Percentiles rank a stretch among this genome's conserved stretches.
Conservation (phyloP, 2,113 vertebrate species). For the Hemibates koningsi region DNA sequence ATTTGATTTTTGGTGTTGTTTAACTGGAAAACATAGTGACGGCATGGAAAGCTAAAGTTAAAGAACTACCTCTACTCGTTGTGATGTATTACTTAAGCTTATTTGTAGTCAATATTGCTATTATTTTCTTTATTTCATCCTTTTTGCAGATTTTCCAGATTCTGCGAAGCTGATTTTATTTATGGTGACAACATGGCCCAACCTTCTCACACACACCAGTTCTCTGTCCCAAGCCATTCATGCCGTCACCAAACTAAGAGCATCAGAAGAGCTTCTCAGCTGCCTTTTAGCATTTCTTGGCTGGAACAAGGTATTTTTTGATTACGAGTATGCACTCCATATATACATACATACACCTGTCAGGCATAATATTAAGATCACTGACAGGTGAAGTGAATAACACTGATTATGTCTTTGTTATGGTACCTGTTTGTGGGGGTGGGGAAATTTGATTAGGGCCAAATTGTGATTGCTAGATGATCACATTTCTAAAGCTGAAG, state of each 20-base stretch:
- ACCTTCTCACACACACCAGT: constrained; percentile 71
- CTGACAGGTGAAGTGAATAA: not conserved
- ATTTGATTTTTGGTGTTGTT: not conserved
- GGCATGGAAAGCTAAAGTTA: not conserved
- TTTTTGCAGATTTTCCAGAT: constrained; percentile 79
- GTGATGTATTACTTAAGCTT: not conserved
- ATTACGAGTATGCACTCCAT: not conserved
- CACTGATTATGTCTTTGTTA: not conserved
- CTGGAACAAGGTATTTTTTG: constrained; percentile 80
- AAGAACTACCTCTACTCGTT: not conserved
- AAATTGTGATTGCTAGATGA: not conserved
- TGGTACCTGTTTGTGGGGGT: not conserved
- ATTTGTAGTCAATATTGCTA: not conserved
- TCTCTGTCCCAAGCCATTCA: constrained; percentile 82
- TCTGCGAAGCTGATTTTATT: constrained; percentile 84
- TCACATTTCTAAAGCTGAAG: not conserved
- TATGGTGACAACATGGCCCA: constrained; percentile 83
- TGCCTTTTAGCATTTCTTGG: constrained; percentile 77
- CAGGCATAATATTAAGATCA: not conserved
- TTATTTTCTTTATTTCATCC: not conserved
- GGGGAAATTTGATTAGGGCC: not conserved
- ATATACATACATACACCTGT: fast-evolving
- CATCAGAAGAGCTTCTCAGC: constrained; percentile 66
- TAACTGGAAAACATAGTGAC: not conserved
- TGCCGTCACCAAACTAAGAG: constrained; percentile 74